Evolutionary conservation across 64 coral and sea anemone genomes (phyloP).

Genomic region (Exaiptasia diaphana): DNA sequence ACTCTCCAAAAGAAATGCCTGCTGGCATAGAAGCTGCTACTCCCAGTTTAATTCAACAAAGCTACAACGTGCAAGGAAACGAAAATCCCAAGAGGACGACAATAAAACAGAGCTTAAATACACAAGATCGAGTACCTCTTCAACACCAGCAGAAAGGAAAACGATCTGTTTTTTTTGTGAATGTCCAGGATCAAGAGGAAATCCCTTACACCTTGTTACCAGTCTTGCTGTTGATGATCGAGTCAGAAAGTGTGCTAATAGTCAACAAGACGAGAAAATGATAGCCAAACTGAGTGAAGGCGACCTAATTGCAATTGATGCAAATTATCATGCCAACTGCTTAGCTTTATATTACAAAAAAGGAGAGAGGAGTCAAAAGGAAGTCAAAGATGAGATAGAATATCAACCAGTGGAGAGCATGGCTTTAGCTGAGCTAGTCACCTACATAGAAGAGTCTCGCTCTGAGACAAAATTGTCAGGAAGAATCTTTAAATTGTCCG

Average conservation of each 20-base stretch:
- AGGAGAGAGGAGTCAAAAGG: conserved; percentile 4
- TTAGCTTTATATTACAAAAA: conserved; percentile 40
- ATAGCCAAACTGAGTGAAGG: conserved; percentile 66
- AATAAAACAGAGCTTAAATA: conserved; percentile 10
- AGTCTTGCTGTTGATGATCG: conserved; percentile 33
- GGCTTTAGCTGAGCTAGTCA: conserved; percentile 37
- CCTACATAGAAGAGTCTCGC: conserved; percentile 42
- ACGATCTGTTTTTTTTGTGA: conserved; percentile 50
- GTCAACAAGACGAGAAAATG: conserved; percentile 36
- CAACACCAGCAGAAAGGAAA: background rate
- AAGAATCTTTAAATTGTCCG: conserved; percentile 32
- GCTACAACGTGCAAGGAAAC: conserved; percentile 43
- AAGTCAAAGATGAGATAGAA: conserved; percentile 9
- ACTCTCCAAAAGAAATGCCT: conserved; percentile 23
- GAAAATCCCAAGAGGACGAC: conserved; percentile 9
- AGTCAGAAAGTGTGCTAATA: conserved; percentile 37
- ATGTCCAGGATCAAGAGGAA: conserved; percentile 2
- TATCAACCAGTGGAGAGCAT: conserved; percentile 13
- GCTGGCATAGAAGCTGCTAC: conserved; percentile 62
- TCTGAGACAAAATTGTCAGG: background rate
- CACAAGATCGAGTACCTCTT: conserved; percentile 25
- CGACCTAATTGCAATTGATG: conserved; percentile 58
- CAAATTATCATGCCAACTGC: conserved; percentile 58
- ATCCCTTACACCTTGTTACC: conserved; percentile 55
- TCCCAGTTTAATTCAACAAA: conserved; percentile 51